These are phyloP conservation scores for Irena cyanogastra DNA, from an alignment of 2,113 vertebrate species.

Conservation along the genomic window DNA sequence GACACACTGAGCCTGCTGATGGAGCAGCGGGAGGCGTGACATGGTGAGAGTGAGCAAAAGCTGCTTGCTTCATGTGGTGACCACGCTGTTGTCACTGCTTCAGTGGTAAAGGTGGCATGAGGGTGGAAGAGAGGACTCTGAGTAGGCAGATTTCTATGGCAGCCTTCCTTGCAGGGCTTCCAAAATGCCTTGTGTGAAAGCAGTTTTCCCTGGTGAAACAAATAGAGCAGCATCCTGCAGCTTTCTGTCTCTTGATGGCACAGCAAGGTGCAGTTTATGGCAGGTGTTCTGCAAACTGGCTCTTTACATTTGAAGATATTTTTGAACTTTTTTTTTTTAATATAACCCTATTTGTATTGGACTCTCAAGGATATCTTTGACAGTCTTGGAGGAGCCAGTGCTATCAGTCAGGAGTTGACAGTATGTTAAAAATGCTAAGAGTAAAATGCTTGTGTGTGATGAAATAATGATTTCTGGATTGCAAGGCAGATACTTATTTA, in stretches of 20 bases:
- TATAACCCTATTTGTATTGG: neutral
- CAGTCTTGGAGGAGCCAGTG: neutral
- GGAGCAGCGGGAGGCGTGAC: neutral
- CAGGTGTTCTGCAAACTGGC: neutral
- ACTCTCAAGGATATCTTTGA: neutral
- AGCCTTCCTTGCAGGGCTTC: neutral
- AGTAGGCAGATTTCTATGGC: neutral
- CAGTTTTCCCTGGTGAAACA: neutral
- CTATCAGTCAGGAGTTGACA: constrained; percentile 25
- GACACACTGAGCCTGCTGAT: neutral
- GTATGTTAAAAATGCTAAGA: neutral
- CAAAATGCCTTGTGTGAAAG: neutral
- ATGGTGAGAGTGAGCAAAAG: neutral
- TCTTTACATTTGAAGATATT: neutral
- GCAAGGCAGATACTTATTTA: neutral
- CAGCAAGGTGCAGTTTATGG: neutral
- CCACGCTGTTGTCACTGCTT: rapidly evolving
- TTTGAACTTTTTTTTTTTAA: neutral
- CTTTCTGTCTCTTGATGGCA: neutral
- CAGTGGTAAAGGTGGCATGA: neutral
- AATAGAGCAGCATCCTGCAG: neutral
- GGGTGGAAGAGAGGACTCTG: neutral
- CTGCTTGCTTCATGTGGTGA: rapidly evolving
- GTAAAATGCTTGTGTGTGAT: neutral
- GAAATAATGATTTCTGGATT: neutral